phyloP scores from a whole-genome alignment of 2,113 vertebrate species.

The Aplodontia rufa region DNA sequence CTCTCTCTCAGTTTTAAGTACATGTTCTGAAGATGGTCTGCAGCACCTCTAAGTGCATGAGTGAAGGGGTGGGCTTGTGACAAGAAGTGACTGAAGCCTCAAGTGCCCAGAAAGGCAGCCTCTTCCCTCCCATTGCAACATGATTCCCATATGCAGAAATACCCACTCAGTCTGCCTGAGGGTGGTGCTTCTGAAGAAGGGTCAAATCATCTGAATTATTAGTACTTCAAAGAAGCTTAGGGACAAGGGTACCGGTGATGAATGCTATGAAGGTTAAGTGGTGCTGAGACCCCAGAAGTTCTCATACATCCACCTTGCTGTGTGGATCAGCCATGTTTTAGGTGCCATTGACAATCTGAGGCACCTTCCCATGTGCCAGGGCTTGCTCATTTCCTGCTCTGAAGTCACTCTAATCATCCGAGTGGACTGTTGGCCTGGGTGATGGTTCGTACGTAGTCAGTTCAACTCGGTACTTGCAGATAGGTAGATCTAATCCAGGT shows the following conservation, averaged over 20 bases:
- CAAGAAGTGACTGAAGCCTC: not conserved
- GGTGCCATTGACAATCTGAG: not conserved
- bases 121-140: no score
- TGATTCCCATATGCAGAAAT: not conserved
- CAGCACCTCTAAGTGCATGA: accelerated
- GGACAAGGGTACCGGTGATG: not conserved
- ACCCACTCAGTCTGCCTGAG: no score
- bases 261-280: not conserved
- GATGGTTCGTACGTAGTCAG: not conserved
- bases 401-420: not conserved
- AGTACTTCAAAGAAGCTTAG: not conserved
- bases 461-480: not conserved
- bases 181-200: not conserved
- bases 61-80: not conserved
- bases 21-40: not conserved
- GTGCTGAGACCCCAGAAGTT: not conserved
- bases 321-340: not conserved
- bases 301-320: not conserved
- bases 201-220: not conserved
- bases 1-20: not conserved
- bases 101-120: not conserved
- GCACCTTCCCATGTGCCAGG: not conserved
- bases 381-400: not conserved
- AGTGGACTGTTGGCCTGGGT: not conserved
- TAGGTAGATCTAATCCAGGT: not conserved